phyloP scores from a whole-genome alignment of 2,797 vertebrate genomes.

The Poeciliopsis paucimaculata region DNA sequence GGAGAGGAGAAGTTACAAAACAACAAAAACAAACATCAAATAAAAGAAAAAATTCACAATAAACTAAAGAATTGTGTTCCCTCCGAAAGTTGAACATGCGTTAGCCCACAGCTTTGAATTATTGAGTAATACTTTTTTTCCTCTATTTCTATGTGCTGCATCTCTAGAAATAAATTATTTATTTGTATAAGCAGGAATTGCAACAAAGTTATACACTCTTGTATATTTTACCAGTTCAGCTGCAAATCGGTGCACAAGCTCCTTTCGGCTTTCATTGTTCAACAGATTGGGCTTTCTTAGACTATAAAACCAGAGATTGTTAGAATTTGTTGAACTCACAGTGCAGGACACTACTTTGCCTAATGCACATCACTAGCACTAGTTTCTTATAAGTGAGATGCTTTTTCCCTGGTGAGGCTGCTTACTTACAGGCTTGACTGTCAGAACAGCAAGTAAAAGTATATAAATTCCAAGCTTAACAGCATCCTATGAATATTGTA shows the following conservation, averaged over 20 bases:
- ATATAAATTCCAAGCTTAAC: slow-evolving; percentile 46
- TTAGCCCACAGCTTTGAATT: slow-evolving; percentile 1
- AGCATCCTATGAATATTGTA: slow-evolving; percentile 52
- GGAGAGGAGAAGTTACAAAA: slow-evolving; percentile 17
- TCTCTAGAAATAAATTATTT: background rate
- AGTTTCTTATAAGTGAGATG: slow-evolving; percentile 36
- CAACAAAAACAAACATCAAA: background rate
- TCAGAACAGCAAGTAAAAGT: slow-evolving; percentile 8
- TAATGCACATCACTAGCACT: slow-evolving; percentile 26
- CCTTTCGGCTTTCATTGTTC: slow-evolving; percentile 24
- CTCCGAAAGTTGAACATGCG: slow-evolving; percentile 14
- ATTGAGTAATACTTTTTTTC: background rate
- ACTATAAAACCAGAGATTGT: slow-evolving; percentile 30
- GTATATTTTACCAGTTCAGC: background rate
- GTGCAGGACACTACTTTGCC: slow-evolving; percentile 14
- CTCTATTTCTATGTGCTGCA: background rate
- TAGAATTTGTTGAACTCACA: slow-evolving; percentile 2
- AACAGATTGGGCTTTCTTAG: slow-evolving; percentile 28
- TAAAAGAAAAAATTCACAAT: slow-evolving; percentile 10
- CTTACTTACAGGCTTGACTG: slow-evolving; percentile 29
- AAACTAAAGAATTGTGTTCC: slow-evolving; percentile 19
- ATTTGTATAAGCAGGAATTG: background rate
- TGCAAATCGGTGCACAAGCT: background rate
- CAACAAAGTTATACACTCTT: background rate
- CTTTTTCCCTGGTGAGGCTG: slow-evolving; percentile 20